Evolutionary conservation across 2,113 vertebrate species (phyloP), one percentile per base, ranked within the genome.

Genomic region (Hippocampus abdominalis): DNA sequence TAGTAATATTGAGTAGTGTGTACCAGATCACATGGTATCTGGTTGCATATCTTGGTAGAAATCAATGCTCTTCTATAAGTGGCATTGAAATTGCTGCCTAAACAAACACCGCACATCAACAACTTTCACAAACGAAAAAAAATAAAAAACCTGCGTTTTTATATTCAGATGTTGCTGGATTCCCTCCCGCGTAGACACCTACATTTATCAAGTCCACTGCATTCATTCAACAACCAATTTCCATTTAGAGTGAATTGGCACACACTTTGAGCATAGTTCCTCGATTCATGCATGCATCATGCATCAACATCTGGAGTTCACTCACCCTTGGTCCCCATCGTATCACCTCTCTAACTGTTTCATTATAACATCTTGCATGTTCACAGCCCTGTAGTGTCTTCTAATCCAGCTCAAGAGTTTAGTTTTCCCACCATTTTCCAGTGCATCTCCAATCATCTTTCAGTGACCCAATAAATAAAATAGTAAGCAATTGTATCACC

Each of bases 391-490:
- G 27, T 70, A 69, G 63, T 72, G 56, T 73, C 73, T 62, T 72
- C 64, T 76, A 77, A 78, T 82, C 81, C 36, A 67, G 73, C 74
- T 48, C 57, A 63, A 63, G 29, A 21, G 71, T 78, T 85, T 73
- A 82, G 67, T 79, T 81, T 71, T 51, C 69, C 57, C 66, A 61
- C 61, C 70, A 71, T 75, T 77, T 67, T 65, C 70, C 65, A 48
- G 66, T 81, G 74, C 74, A 1, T 57, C 39, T 54, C 21, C 60
- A 69, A 11, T 76, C 71, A 73, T 79, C 73, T 75, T 75, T 74
- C 3, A 46, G 68, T 64, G 75, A 63, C 70, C 72, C 75, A 73
- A 54, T 66, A 72, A 80, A 86, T 80, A 74, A 83, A 84, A 77
- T 59, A 70, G 56, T 44, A 68, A 78, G 62, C 67, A 74, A 66